Conservation (phyloP, 2,797 vertebrate species). For the Liasis olivaceus region DNA sequence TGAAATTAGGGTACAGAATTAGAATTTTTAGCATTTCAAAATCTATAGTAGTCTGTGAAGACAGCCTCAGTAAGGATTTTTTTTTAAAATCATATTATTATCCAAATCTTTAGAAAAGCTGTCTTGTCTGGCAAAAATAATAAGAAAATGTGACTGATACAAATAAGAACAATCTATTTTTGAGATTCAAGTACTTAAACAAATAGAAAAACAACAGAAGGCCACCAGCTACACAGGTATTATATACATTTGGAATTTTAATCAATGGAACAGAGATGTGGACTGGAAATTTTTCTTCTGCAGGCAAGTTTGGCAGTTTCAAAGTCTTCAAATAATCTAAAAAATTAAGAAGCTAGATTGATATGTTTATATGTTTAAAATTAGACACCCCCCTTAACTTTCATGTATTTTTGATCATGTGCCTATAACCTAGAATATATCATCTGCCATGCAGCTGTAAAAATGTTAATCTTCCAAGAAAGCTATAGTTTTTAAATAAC, state of each 20-base stretch:
- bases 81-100: neutral
- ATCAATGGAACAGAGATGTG: too few relatives aligned
- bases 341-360: too few relatives aligned
- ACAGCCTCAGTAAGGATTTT: neutral
- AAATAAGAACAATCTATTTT: neutral
- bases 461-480: neutral
- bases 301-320: too few relatives aligned
- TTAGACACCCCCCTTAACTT: neutral
- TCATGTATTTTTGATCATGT: neutral
- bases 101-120: neutral
- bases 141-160: neutral
- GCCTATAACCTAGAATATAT: neutral
- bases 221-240: too few relatives aligned
- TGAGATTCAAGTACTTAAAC: neutral
- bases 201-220: too few relatives aligned
- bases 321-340: too few relatives aligned
- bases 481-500: slow-evolving; percentile 2
- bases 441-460: neutral
- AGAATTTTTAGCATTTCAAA: neutral
- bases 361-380: too few relatives aligned
- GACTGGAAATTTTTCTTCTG: too few relatives aligned
- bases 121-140: neutral
- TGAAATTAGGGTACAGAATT: neutral
- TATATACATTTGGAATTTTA: too few relatives aligned
- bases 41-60: neutral